Percentiles rank a stretch among this genome's conserved stretches.
phyloP scores from a whole-genome alignment of 2,888 invertebrate species.

The Furcula furcula region DNA sequence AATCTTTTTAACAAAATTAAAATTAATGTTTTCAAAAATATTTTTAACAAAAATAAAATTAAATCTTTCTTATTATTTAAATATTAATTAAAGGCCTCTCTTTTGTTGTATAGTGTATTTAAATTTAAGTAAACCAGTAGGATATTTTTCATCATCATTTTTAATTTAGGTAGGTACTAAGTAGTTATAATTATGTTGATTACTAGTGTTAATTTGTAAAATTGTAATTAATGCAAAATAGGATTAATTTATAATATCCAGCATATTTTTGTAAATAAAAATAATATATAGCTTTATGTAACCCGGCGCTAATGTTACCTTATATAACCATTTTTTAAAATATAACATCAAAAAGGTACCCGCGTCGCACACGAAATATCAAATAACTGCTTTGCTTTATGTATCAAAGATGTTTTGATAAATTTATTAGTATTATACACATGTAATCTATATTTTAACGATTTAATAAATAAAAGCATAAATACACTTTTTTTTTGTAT shows the following conservation, averaged over 20 bases:
- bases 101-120: too few species aligned
- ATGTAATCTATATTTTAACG: conserved; percentile 33
- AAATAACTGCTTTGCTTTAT: too few species aligned
- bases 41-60: too few species aligned
- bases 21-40: too few species aligned
- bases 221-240: conserved; percentile 19
- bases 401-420: too few species aligned
- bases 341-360: conserved; percentile 53
- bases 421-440: conserved; percentile 18
- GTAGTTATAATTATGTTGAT: too few species aligned
- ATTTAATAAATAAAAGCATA: conserved; percentile 43
- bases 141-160: conserved; percentile 31
- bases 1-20: too few species aligned
- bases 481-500: too few species aligned
- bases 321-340: conserved; percentile 40
- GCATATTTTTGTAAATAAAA: conserved; percentile 41
- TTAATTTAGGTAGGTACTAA: conserved; percentile 5
- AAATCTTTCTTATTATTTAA: too few species aligned
- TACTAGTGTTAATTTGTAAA: conserved; percentile 5
- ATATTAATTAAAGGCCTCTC: too few species aligned
- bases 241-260: conserved; percentile 17
- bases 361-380: conserved; percentile 52
- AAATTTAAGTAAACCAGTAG: too few species aligned
- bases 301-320: conserved; percentile 80
- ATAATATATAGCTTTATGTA: conserved; percentile 33